A percentile compares a stretch with the other conserved stretches of the same genome.
Conservation (phyloP, 1,140 invertebrate genomes). For the Bombus polaris region DNA sequence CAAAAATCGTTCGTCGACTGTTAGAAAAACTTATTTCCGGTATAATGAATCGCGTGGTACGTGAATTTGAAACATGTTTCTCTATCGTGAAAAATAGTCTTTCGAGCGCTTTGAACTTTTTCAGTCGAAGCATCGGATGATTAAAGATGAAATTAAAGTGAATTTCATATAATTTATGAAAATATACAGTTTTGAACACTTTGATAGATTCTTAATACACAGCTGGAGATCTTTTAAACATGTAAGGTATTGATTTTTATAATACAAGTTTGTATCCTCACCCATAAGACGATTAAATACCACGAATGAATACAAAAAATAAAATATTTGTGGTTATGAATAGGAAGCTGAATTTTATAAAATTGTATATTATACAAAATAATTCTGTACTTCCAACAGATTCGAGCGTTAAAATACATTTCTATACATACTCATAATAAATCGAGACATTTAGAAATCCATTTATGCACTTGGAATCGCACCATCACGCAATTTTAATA, state of each 20-base stretch:
- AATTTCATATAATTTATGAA: background rate
- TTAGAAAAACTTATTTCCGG: slow-evolving; percentile 7
- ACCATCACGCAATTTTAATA: background rate
- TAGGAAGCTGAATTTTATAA: too few relatives aligned
- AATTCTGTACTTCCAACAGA: too few relatives aligned
- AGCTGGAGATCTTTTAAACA: too few relatives aligned
- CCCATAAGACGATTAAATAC: too few relatives aligned
- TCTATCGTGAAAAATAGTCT: background rate
- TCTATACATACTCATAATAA: background rate
- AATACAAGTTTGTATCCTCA: too few relatives aligned
- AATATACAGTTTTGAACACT: too few relatives aligned
- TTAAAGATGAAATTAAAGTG: background rate
- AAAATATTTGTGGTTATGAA: too few relatives aligned
- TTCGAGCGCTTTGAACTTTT: background rate
- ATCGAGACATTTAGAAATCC: background rate
- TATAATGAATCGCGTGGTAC: background rate
- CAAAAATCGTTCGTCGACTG: background rate
- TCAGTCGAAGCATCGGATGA: background rate
- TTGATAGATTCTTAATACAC: too few relatives aligned
- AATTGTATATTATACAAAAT: too few relatives aligned
- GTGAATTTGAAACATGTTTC: background rate
- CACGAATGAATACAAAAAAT: too few relatives aligned
- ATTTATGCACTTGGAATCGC: background rate
- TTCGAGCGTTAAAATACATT: background rate
- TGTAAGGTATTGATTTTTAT: too few relatives aligned